Base-by-base conservation (phyloP, 2,113 vertebrate genomes). In the Montifringilla adamsi region DNA sequence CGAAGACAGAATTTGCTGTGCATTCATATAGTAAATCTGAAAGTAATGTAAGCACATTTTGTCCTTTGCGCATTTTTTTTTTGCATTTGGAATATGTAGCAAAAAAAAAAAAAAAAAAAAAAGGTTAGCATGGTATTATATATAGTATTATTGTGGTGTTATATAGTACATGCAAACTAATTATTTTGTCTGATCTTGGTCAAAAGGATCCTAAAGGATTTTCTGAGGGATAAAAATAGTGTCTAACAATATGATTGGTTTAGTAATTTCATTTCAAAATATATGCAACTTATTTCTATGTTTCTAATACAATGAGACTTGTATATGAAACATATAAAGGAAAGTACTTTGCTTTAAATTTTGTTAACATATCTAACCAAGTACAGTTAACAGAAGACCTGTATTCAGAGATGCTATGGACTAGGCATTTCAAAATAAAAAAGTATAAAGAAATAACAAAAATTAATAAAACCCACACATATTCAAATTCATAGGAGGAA, bases 41-140 rank as follows among this genome's bases (percentile, higher is more conserved):
- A 73, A 69, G 39, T 15, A 18, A 11, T 30, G 10, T 28, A 21
- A 56, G 2, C 18, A 19, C 21, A 49, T 23, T 22, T 13, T 68
- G 11, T 16, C 9, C 2, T 67, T 55, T 55, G 35, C 26, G 31
- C 2, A 21, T 9, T 50, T 84, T 68, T 84, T 68, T 77, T 39
- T 1, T 17, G 15, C n/a, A 5, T 67, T 73, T 89, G 67, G 46
- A 55, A 79, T 10, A 67, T 11, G 19, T 63, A 62, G 2, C 11
- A 64, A 80, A 28, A 72, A 59, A 37, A 24, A 49, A 77, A 77
- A 47, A 49, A 52, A 62, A 77, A 77, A 47, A 49, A 52, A 62
- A 47, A 12, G 1, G 1, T 43, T 73, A 56, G 0, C 11, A 26
- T 43, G 22, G 5, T 2, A 1, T 37, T 76, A 37, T n/a, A n/a